Evolutionary conservation across 2,888 invertebrate species (phyloP), one percentile per base, ranked within the genome.

Genomic region (Hoplodrina ambigua): DNA sequence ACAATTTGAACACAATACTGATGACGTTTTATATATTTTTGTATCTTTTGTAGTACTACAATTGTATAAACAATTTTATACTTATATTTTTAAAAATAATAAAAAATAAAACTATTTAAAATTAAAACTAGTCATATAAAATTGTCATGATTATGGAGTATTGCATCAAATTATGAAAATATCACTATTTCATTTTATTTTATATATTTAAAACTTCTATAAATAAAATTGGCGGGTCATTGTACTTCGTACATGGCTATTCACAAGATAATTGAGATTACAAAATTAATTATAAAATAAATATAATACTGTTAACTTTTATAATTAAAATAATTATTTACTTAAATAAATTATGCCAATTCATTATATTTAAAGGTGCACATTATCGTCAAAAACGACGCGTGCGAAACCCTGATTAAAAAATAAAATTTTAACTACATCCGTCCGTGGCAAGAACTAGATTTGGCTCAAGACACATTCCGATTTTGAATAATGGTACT

Each of bases 221-320:
- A 78, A 77, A 75, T 69, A 77, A 83, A 80, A 78, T 81, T 85
- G 85, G 86, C 85, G 86, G 85, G 85, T 33, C 41, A 72, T 80
- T 86, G 86, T 80, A 84, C 78, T 77, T 54, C 20, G 70, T 83
- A 80, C 75, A 80, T 80, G 79, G 80, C 82, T 79, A 64, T 65
- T 59, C 30, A 61, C 30, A 46, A 56, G 44, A 66, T 30, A 30
- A 41, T 52, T 10, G 71, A 63, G 20, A 60, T 52, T 62, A 56
- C 13, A 52, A 64, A 69, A 65, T 56, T 30, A 79, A 20, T 53
- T 46, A 59, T 60, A 58, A 79, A 60, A 70, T 70, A 71, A 77
- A 65, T 81, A 72, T 78, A 79, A 78, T 78, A 78, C 78, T 78
- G 81, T 72, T 81, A 77, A 52, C 2, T 17, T 46, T 46, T 11